Conservation (phyloP, 2,888 invertebrate genomes). For the Apamea monoglypha region DNA sequence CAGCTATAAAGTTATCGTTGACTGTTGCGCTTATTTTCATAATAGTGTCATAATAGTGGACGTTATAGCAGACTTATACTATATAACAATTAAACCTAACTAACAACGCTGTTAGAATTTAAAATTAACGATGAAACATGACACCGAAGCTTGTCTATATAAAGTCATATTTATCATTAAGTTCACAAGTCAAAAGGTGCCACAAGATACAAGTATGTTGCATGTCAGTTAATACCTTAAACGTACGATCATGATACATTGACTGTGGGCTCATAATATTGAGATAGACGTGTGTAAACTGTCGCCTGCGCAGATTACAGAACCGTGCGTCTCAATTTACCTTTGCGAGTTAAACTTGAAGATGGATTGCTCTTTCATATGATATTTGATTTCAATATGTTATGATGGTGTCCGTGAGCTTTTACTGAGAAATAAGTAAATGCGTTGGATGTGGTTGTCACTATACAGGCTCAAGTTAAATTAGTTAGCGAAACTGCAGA, state of each 20-base stretch:
- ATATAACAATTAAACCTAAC: background rate
- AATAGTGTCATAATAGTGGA: background rate
- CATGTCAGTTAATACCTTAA: conserved; percentile 29
- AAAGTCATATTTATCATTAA: conserved; percentile 31
- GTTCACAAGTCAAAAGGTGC: conserved; percentile 42
- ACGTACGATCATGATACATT: conserved; percentile 38
- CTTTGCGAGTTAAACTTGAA: conserved; percentile 7
- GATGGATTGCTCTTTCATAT: conserved; percentile 21
- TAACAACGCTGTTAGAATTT: background rate
- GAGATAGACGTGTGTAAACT: conserved; percentile 35
- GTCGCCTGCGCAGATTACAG: conserved; percentile 25
- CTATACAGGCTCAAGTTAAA: background rate
- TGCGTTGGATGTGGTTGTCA: background rate
- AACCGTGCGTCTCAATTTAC: conserved; percentile 35
- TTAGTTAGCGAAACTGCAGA: too few relatives aligned
- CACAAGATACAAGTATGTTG: conserved; percentile 18
- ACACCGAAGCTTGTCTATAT: background rate
- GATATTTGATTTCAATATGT: conserved; percentile 5
- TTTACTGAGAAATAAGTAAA: background rate
- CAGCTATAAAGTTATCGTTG: background rate
- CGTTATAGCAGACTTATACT: too few relatives aligned
- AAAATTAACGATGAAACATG: conserved; percentile 14
- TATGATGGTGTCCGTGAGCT: background rate
- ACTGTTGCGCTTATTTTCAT: background rate
- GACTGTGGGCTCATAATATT: conserved; percentile 7